Percentiles rank a stretch among this genome's conserved stretches.
phyloP scores from a whole-genome alignment of 2,113 vertebrate genomes.

The Leucosticte australis region DNA sequence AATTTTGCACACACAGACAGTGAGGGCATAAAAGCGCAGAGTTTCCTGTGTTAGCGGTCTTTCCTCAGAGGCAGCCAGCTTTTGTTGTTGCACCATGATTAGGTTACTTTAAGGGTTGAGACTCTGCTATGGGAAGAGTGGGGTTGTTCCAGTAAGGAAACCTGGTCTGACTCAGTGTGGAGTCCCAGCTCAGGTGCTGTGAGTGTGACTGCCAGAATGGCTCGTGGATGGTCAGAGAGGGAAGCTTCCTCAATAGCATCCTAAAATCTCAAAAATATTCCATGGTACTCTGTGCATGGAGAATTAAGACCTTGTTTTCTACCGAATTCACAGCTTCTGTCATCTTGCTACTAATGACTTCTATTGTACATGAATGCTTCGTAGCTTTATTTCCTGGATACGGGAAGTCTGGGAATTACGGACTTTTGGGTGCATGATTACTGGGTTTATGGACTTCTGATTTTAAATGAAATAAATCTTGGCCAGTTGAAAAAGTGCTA shows the following conservation, averaged over 20 bases:
- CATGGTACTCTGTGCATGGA: background rate
- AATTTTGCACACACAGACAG: rapidly evolving
- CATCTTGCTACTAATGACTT: background rate
- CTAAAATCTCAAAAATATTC: background rate
- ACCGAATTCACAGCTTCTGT: background rate
- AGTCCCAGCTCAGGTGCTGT: background rate
- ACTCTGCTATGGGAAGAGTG: background rate
- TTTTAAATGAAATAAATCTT: background rate
- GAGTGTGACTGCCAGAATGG: background rate
- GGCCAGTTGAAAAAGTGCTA: background rate
- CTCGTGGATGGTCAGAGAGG: rapidly evolving
- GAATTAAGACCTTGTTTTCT: background rate
- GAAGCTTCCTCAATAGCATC: background rate
- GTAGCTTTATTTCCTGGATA: background rate
- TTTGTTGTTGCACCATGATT: background rate
- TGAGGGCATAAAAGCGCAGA: background rate
- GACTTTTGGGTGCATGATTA: background rate
- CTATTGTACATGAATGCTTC: background rate
- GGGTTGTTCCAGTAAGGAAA: background rate
- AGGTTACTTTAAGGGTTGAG: background rate
- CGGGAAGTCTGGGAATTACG: background rate
- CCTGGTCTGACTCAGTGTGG: background rate
- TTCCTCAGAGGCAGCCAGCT: background rate
- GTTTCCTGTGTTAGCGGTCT: rapidly evolving
- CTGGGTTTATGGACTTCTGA: background rate